Evolutionary conservation across 2,888 invertebrate genomes (phyloP).

Genomic region (Spisula solida): DNA sequence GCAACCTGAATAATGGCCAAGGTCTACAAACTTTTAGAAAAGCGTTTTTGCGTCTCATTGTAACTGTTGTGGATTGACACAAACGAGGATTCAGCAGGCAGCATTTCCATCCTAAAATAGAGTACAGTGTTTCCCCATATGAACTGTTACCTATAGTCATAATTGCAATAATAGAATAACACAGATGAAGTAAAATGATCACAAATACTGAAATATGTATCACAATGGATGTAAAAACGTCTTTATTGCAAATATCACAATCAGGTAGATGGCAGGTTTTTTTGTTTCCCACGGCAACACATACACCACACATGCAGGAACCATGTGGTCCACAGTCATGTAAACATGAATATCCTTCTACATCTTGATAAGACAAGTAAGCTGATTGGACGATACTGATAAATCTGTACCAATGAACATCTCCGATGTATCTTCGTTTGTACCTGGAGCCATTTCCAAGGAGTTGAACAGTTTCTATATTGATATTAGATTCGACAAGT

Average conservation of each 20-base stretch:
- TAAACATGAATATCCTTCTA: conserved; percentile 80
- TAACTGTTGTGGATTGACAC: conserved; percentile 27
- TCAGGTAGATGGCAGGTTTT: conserved; percentile 78
- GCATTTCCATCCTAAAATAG: conserved; percentile 79
- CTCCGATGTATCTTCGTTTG: conserved; percentile 70
- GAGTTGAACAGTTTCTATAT: conserved; percentile 58
- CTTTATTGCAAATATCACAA: conserved; percentile 79
- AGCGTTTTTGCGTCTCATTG: conserved; percentile 52
- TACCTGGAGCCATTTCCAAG: conserved; percentile 79
- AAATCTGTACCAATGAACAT: conserved; percentile 76
- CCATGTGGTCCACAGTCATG: conserved; percentile 86
- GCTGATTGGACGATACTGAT: conserved; percentile 72
- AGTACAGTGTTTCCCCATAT: conserved; percentile 71
- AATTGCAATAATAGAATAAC: conserved; percentile 76
- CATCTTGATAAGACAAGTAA: conserved; percentile 70
- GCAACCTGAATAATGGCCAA: conserved; percentile 76
- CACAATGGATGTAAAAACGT: conserved; percentile 66
- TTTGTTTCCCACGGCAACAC: conserved; percentile 78
- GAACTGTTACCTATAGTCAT: conserved; percentile 75
- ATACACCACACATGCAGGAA: conserved; percentile 84
- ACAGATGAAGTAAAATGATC: conserved; percentile 71
- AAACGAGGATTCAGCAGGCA: conserved; percentile 82
- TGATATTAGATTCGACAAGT: conserved; percentile 72
- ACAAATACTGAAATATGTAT: conserved; percentile 60
- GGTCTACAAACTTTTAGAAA: conserved; percentile 56